Evolutionary conservation across 37 sponge, comb jelly and placozoan genomes (phyloP).

Genomic region (Chondrilla cf. caribensis): DNA sequence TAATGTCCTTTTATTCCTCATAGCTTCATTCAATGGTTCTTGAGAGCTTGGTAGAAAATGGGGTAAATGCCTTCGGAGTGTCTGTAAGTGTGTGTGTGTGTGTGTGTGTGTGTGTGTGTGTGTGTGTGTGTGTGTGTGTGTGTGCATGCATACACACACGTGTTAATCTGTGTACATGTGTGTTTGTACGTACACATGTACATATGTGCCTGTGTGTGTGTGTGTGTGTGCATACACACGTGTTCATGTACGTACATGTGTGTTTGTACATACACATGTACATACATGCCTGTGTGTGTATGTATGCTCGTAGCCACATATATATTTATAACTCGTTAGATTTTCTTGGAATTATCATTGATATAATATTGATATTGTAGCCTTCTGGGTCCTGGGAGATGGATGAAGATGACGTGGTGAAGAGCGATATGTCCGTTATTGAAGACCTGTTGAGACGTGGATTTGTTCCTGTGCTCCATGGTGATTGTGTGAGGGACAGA

Average conservation of each 20-base stretch:
- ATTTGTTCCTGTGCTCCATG: slow-evolving; percentile 16
- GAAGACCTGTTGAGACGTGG: not conserved
- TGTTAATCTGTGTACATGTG: no score
- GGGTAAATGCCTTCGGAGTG: slow-evolving; percentile 10
- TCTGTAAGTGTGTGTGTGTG: slow-evolving; percentile 19
- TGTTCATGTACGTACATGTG: not conserved
- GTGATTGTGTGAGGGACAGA: slow-evolving; percentile 16
- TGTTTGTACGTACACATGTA: no score
- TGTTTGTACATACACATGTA: not conserved
- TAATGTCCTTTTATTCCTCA: no score
- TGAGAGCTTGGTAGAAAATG: not conserved
- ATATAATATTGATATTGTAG: no score
- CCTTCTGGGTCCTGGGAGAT: slow-evolving; percentile 16
- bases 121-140: not conserved
- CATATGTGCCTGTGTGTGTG: not conserved
- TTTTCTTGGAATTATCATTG: no score
- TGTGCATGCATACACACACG: not conserved
- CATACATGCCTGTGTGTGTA: no score
- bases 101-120: not conserved
- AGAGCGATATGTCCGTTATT: not conserved
- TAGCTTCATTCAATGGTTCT: slow-evolving; percentile 1
- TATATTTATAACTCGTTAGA: no score
- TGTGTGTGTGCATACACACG: not conserved
- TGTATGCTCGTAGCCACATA: no score
- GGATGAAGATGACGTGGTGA: not conserved